These are phyloP conservation scores for Cavia porcellus DNA, from an alignment of 2,113 vertebrate genomes.

Conservation along the genomic window DNA sequence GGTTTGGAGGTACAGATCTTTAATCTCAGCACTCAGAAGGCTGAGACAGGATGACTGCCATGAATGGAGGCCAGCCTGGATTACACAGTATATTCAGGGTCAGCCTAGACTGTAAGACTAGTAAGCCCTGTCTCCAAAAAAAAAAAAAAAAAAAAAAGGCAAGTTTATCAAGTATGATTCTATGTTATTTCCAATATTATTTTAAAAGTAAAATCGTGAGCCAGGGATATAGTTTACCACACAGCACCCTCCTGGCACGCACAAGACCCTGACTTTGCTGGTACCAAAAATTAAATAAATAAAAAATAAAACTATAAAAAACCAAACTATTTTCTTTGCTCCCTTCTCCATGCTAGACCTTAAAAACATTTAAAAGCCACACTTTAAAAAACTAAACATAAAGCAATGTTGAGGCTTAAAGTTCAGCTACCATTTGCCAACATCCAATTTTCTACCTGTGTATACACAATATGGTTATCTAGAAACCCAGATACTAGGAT, in stretches of 20 bases:
- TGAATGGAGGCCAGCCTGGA: neutral
- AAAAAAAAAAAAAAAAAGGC: neutral
- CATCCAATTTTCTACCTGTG: neutral
- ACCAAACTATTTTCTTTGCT: neutral
- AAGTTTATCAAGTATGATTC: neutral
- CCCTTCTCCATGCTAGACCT: neutral
- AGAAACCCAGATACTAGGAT: neutral
- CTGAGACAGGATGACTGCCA: neutral
- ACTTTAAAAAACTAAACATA: conserved; percentile 20
- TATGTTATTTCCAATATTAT: neutral
- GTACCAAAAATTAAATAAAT: neutral
- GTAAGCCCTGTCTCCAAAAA: neutral
- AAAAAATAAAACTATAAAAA: conserved; percentile 23
- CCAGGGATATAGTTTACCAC: neutral
- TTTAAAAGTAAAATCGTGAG: conserved; percentile 2
- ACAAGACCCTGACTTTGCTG: neutral
- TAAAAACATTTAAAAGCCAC: neutral
- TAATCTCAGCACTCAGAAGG: neutral
- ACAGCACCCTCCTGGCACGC: neutral
- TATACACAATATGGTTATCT: neutral
- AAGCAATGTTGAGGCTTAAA: neutral
- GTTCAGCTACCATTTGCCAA: neutral
- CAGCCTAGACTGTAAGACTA: neutral
- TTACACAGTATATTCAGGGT: neutral
- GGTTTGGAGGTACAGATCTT: neutral